Conservation (phyloP, 2,113 vertebrate genomes). For the Microtus oregoni region DNA sequence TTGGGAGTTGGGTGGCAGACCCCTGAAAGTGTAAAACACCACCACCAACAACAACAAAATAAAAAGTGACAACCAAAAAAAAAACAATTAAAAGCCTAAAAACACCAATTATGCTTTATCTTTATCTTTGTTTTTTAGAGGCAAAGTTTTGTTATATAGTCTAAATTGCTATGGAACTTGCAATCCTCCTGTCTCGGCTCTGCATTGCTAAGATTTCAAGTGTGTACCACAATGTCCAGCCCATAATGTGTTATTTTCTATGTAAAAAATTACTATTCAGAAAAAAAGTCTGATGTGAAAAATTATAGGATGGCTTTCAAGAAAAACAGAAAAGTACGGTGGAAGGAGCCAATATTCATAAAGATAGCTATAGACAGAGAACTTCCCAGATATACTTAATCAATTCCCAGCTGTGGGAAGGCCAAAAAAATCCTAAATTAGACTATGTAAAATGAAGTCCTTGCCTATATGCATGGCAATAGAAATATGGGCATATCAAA, state of each 20-base stretch:
- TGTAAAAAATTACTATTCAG: constrained; percentile 6
- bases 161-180: not conserved
- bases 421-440: not conserved
- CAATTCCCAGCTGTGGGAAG: not conserved
- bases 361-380: not conserved
- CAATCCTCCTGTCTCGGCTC: not conserved
- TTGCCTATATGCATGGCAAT: not conserved
- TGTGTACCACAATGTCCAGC: not conserved
- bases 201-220: not conserved
- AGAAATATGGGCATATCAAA: not conserved
- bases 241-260: not conserved
- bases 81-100: no score
- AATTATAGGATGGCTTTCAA: not conserved
- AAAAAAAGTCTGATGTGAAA: not conserved
- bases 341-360: not conserved
- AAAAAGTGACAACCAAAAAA: no score
- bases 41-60: no score
- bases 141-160: not conserved
- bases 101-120: not conserved
- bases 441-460: not conserved
- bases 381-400: not conserved
- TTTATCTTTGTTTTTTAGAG: not conserved
- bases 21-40: no score
- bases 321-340: not conserved
- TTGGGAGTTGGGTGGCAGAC: no score